Conservation (phyloP, 2,113 vertebrate genomes). For the Sebastes fasciatus region DNA sequence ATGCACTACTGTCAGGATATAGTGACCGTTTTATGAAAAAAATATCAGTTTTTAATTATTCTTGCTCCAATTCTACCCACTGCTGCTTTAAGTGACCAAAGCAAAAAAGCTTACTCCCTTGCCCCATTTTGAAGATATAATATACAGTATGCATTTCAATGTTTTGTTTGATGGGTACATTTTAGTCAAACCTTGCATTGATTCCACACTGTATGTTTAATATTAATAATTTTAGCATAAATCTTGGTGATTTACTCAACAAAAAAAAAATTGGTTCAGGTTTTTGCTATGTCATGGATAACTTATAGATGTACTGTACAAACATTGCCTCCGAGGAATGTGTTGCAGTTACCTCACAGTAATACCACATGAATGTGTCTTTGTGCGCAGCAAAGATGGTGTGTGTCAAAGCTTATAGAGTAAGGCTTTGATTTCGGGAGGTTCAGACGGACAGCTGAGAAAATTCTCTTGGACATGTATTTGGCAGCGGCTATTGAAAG, state of each 20-base stretch:
- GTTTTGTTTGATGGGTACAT: too few species aligned
- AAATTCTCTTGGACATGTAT: constrained; percentile 63
- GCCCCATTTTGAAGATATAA: too few species aligned
- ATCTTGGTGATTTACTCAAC: background rate
- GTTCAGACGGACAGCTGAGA: constrained; percentile 64
- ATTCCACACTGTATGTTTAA: background rate
- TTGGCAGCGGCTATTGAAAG: constrained; percentile 61
- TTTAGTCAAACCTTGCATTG: too few species aligned
- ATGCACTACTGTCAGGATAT: too few species aligned
- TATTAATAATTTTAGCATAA: background rate
- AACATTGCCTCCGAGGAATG: background rate
- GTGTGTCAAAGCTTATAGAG: constrained; percentile 31
- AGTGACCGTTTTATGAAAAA: too few species aligned
- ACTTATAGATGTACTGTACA: too few species aligned
- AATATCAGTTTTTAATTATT: too few species aligned
- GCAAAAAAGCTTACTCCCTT: too few species aligned
- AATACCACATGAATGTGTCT: constrained; percentile 11
- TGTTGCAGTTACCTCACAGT: background rate
- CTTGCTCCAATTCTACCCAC: too few species aligned
- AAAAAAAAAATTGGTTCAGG: background rate
- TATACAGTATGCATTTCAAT: too few species aligned
- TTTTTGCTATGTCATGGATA: background rate
- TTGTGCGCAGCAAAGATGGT: constrained; percentile 16
- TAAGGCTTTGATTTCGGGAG: constrained; percentile 50
- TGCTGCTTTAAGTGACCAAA: too few species aligned